These are phyloP conservation scores for Menidia beryllina DNA, from an alignment of 2,113 vertebrate species.

Conservation along the genomic window DNA sequence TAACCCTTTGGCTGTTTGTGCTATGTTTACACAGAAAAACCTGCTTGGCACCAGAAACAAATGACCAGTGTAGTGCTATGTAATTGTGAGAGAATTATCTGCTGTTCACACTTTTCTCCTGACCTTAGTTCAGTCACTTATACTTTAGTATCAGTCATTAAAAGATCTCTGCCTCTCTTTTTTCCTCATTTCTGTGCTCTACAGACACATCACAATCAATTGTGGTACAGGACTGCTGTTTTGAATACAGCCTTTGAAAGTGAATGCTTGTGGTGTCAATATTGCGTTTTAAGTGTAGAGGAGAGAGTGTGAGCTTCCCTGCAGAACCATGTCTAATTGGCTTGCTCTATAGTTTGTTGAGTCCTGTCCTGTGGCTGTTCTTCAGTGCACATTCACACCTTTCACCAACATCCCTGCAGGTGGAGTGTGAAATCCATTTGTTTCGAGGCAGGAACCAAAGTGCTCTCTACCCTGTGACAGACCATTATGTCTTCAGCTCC, in stretches of 20 bases:
- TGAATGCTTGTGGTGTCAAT: constrained; percentile 48
- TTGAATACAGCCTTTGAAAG: constrained; percentile 57
- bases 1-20: constrained; percentile 17
- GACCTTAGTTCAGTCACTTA: constrained; percentile 25
- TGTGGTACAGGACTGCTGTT: constrained; percentile 37
- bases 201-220: constrained; percentile 18
- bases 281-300: constrained; percentile 36
- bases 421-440: constrained; percentile 77
- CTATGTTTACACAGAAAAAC: constrained; percentile 43
- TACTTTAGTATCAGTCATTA: constrained; percentile 46
- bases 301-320: constrained; percentile 48
- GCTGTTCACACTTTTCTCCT: constrained; percentile 34
- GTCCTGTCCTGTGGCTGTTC: constrained; percentile 63
- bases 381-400: constrained; percentile 74
- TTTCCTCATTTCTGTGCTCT: constrained; percentile 5
- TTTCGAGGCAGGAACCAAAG: constrained; percentile 72
- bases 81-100: constrained; percentile 48
- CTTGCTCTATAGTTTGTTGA: constrained; percentile 48
- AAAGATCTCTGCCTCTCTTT: constrained; percentile 21
- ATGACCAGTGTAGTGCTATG: constrained; percentile 21
- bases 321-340: constrained; percentile 65
- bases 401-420: constrained; percentile 60
- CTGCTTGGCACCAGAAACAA: constrained; percentile 42
- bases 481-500: constrained; percentile 59
- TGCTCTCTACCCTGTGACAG: constrained; percentile 58